These are phyloP conservation scores for Pagrus major DNA, from an alignment of 2,113 vertebrate species.

Conservation along the genomic window DNA sequence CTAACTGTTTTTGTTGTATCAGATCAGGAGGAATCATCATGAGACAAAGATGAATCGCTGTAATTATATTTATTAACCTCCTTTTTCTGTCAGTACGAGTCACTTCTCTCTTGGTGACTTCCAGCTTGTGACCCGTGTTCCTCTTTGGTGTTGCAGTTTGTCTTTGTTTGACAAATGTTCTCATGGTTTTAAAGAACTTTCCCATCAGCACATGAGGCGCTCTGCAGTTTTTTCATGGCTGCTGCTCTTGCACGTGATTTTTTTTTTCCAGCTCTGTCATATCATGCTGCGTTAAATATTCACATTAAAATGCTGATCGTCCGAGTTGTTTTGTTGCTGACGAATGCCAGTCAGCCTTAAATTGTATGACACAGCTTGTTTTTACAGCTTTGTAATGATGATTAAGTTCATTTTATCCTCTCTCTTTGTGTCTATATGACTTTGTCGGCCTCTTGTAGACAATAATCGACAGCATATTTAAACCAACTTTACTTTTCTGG, in stretches of 20 bases:
- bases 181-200: neutral
- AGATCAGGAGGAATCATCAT: neutral
- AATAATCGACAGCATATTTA: too few species aligned
- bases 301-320: neutral
- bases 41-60: neutral
- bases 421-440: neutral
- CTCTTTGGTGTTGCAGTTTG: conserved; percentile 20
- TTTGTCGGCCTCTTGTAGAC: neutral
- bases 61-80: neutral
- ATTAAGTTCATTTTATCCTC: neutral
- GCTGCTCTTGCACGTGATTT: conserved; percentile 29
- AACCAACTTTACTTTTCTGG: neutral
- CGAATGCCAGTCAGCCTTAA: neutral
- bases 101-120: conserved; percentile 2
- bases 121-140: conserved; percentile 39
- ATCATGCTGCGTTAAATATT: neutral
- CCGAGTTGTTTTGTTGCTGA: neutral
- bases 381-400: conserved; percentile 3
- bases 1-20: neutral
- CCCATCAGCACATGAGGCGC: neutral
- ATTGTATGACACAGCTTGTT: neutral
- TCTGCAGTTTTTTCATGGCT: neutral
- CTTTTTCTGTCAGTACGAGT: neutral
- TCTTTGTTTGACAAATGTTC: neutral
- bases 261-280: neutral